phyloP scores from a whole-genome alignment of 2,888 invertebrate species.

The Lithophane semibrunnea region DNA sequence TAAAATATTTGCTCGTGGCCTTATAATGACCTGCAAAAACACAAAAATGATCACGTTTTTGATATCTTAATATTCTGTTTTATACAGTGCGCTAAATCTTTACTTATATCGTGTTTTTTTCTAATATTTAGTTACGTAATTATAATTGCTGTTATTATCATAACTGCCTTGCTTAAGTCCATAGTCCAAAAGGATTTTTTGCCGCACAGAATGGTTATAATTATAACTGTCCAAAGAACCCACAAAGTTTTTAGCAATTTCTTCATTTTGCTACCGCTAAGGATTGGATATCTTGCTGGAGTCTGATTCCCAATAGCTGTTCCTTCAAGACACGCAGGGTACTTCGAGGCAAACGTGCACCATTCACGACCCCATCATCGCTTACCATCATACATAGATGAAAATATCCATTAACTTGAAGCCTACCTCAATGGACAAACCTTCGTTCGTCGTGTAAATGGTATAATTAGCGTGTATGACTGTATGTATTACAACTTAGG shows the following conservation, averaged over 20 bases:
- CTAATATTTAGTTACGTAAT: constrained; percentile 17
- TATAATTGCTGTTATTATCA: constrained; percentile 32
- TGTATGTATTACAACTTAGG: background rate
- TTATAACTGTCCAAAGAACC: background rate
- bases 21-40: background rate
- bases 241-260: background rate
- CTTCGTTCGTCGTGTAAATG: background rate
- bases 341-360: background rate
- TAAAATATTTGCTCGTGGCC: background rate
- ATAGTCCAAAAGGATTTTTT: constrained; percentile 5
- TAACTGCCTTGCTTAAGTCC: constrained; percentile 7
- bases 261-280: background rate
- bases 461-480: background rate
- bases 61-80: constrained; percentile 11
- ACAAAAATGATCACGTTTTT: background rate
- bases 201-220: background rate
- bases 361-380: no score
- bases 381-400: background rate
- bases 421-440: background rate
- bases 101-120: constrained; percentile 6
- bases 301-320: background rate
- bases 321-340: background rate
- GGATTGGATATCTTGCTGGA: background rate
- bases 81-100: background rate
- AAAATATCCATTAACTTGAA: background rate